These are phyloP conservation scores for Micrasema longulum DNA, from an alignment of 1,140 invertebrate genomes.

Conservation along the genomic window DNA sequence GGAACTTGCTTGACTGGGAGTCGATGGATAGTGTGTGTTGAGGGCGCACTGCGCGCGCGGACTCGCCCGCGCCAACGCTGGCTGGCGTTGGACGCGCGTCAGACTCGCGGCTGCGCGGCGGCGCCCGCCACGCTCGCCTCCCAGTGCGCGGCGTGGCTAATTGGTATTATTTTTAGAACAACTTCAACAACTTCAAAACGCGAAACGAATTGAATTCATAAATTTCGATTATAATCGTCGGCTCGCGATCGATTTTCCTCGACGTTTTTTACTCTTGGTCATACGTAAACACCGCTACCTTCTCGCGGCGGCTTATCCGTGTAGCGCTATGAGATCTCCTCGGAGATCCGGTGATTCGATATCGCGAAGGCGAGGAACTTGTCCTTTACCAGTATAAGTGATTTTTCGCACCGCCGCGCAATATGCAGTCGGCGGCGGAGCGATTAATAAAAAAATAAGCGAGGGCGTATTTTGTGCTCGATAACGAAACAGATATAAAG, in stretches of 20 bases:
- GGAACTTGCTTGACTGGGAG: constrained; percentile 77
- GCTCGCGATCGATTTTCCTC: constrained; percentile 30
- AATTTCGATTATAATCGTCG: constrained; percentile 26
- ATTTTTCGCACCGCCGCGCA: constrained; percentile 8
- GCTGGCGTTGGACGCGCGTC: not conserved
- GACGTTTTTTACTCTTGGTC: constrained; percentile 33
- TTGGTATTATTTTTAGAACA: constrained; percentile 42
- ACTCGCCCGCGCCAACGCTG: no score
- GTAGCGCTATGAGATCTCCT: constrained; percentile 25
- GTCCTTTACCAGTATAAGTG: not conserved
- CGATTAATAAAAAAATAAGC: constrained; percentile 41
- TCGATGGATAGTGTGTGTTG: constrained; percentile 60
- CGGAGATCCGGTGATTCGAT: constrained; percentile 2
- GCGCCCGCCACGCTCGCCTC: constrained; percentile 62
- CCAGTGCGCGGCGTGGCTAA: constrained; percentile 64
- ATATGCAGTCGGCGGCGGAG: constrained; percentile 15
- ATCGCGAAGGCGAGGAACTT: constrained; percentile 11
- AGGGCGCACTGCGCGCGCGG: constrained; percentile 21
- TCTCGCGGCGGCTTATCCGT: constrained; percentile 32
- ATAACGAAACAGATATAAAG: constrained; percentile 32
- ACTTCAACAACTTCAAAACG: constrained; percentile 41
- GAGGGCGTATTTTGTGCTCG: constrained; percentile 23
- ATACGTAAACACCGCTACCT: constrained; percentile 38
- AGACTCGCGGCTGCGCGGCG: not conserved
- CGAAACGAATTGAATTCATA: constrained; percentile 41